Base-by-base conservation (phyloP, 2,113 vertebrate genomes). In the Calyptomena viridis region DNA sequence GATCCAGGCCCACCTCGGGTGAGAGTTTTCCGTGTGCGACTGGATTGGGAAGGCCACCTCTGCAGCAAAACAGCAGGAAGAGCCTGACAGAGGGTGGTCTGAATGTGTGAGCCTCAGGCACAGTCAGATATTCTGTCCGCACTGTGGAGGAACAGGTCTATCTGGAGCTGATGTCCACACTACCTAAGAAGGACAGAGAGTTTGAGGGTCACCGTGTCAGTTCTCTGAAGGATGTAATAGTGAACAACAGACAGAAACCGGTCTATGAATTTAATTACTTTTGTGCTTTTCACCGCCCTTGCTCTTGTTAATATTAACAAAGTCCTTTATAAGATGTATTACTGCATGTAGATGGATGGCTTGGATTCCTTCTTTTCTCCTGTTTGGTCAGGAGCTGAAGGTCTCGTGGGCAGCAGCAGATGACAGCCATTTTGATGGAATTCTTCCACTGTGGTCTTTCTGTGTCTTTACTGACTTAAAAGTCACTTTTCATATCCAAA, bases 401-500 rank as follows among this genome's bases (percentile, higher is more conserved):
- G 35, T 69, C 59, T 35, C 53, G 7, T 62, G 69, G 49, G 35
- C 49, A 85, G 56, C 46, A 55, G 66, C 44, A 67, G 67, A 35
- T 58, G 80, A 83, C 40, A 94, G 40, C 33, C 16, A 7, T 94
- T 81, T 88, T 2, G 6, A 33, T 86, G 66, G 58, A 87, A 47
- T 83, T 42, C 14, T 88, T 80, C 58, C 52, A 35, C 59, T 77
- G 62, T 16, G 25, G n/a, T 77, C 28, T 44, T 55, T 35, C 69
- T 72, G 12, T 74, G 21, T 67, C 55, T 92, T 7, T 77, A 31
- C 33, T 44, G 63, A 33, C 52, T 64, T 90, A 68, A 63, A 92
- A 89, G 72, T 94, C 37, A 50, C 40, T 92, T 96, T 90, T 86
- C 25, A 27, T 95, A 90, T 74, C 63, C 44, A n/a, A 81, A 81